Base-by-base conservation (phyloP, 1,140 invertebrate genomes). In the Parasteatoda tepidariorum region DNA sequence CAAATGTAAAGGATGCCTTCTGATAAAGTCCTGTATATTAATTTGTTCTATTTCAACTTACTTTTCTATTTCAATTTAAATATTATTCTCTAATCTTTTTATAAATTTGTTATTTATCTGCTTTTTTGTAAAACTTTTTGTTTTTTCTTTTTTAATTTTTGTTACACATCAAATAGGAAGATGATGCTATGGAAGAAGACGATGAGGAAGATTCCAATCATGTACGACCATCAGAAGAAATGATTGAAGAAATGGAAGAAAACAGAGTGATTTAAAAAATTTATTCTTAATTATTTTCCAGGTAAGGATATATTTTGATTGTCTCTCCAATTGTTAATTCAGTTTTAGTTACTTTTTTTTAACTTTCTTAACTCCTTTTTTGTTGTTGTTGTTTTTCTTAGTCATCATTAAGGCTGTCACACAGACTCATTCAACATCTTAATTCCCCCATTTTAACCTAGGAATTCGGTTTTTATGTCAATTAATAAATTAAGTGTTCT, bases 221-320 rank as follows among this genome's bases (percentile, higher is more conserved):
- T 24, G 89, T 90, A 26, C 83, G 88, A 9, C 90, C 91, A 0
- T 90, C 88, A 57, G 89, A 90, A 83, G 91, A 91, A 75, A 93
- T 93, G 86, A 94, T 98, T 2, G 97, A 98, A 88, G 92, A 95
- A 83, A 97, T 98, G 95, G 97, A 98, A 89, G 97, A 98, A 89
- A 94, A 94, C 96, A 98, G 90, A 95, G 95, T 79, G 96, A 98
- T 89, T 96, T 98, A 88, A 99, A 99, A 90, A 96, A 97, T 89
- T 90, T 99, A 24, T 99, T 99, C 88, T 92, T 99, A 11, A 98
- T 99, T 88, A 96, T 99, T 86, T 98, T 99, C 89, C 97, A 98
- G 90, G 92, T 93, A 88, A 71, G 48, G 71, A 38, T 28, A n/a
- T n/a, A n/a, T n/a, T n/a, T n/a, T n/a, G n/a, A n/a, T 85, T 87